Evolutionary conservation across 2,888 invertebrate species (phyloP).

Genomic region (Tryphoninae sp.): DNA sequence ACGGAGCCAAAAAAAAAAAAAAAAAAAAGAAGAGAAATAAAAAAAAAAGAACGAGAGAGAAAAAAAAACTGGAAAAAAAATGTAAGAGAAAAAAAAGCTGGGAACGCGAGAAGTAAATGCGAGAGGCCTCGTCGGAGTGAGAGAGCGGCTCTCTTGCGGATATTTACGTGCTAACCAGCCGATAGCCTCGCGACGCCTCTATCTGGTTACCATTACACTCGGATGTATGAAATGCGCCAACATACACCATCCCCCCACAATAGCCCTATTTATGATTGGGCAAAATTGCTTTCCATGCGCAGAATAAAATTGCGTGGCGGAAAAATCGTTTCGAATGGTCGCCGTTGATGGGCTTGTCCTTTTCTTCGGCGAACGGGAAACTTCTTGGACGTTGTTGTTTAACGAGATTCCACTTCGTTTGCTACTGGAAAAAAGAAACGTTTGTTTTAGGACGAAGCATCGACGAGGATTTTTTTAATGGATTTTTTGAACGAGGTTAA

Average conservation of each 20-base stretch:
- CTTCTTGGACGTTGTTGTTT: neutral
- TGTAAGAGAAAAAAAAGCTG: neutral
- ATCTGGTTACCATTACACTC: conserved; percentile 81
- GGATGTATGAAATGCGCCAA: conserved; percentile 81
- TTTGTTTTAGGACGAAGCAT: neutral
- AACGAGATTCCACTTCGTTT: neutral
- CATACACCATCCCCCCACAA: conserved; percentile 81
- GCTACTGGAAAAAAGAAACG: neutral
- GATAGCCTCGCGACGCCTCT: conserved; percentile 80
- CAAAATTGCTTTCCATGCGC: conserved; percentile 82
- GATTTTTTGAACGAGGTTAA: conserved; percentile 17
- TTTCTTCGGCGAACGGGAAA: neutral
- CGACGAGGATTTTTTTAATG: conserved; percentile 4
- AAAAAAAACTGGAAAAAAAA: conserved; percentile 24
- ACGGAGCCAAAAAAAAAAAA: conserved; percentile 17
- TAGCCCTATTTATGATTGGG: conserved; percentile 82
- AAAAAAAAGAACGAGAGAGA: conserved; percentile 46
- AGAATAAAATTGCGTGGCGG: conserved; percentile 81
- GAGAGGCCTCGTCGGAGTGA: conserved; percentile 44
- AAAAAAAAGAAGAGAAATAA: conserved; percentile 22
- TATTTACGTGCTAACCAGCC: conserved; percentile 80
- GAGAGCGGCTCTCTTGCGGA: conserved; percentile 64
- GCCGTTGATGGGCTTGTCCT: conserved; percentile 38
- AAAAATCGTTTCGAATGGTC: conserved; percentile 78
- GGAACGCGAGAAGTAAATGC: conserved; percentile 5